phyloP scores from a whole-genome alignment of 2,888 invertebrate species.

The Digitonthophagus gazella region DNA sequence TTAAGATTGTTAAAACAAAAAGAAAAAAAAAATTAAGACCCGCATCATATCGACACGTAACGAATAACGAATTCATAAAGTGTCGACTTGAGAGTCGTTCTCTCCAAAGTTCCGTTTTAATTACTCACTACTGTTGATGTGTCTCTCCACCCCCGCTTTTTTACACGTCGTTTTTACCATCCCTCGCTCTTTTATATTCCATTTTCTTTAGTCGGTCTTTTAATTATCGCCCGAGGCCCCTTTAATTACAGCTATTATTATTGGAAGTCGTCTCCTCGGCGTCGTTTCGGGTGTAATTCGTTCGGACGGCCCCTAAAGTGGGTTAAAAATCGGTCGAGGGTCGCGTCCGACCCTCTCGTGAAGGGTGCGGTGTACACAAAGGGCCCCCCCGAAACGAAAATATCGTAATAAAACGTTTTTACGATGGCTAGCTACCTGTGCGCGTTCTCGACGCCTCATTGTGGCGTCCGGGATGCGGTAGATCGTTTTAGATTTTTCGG shows the following conservation, averaged over 20 bases:
- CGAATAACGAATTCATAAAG: constrained; percentile 7
- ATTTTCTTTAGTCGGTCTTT: not conserved
- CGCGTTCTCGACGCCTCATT: not conserved
- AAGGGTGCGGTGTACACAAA: not conserved
- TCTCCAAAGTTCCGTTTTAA: constrained; percentile 4
- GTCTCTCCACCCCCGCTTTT: constrained; percentile 5
- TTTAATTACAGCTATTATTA: constrained; percentile 7
- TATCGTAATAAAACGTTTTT: not conserved
- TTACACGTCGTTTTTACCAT: not conserved
- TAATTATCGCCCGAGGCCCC: constrained; percentile 7
- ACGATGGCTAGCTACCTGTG: not conserved
- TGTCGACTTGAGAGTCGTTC: constrained; percentile 2
- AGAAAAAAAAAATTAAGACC: constrained; percentile 4
- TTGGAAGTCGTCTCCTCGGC: not conserved
- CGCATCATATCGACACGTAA: constrained; percentile 6
- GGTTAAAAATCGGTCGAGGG: not conserved
- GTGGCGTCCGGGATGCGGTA: not conserved
- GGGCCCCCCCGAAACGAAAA: not conserved
- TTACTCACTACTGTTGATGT: constrained; percentile 17
- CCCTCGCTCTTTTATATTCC: not conserved
- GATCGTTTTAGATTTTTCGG: not conserved
- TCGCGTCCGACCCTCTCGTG: not conserved
- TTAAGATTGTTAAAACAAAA: not conserved
- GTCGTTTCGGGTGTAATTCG: not conserved
- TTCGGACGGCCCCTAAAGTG: not conserved